Percentiles rank a stretch among this genome's conserved stretches.
These are phyloP conservation scores for Epiblema foenella DNA, from an alignment of 2,888 invertebrate genomes.

Conservation along the genomic window DNA sequence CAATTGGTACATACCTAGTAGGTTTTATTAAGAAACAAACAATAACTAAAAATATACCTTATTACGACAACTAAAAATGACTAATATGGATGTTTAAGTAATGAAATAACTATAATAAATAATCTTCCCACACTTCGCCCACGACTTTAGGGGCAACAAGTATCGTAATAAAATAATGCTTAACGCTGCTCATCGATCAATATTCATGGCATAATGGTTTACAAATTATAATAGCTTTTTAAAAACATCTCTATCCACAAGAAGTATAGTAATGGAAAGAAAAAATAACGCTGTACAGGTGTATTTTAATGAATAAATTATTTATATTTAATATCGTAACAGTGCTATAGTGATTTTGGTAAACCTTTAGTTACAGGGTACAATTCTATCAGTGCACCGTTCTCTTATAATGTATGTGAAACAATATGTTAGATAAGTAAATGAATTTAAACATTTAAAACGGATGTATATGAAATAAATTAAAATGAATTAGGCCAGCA, in stretches of 20 bases:
- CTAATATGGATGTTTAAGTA: conserved; percentile 9
- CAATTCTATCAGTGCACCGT: no score
- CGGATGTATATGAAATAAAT: no score
- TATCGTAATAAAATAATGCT: conserved; percentile 23
- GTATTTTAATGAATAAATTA: not conserved
- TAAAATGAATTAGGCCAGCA: no score
- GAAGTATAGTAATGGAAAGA: not conserved
- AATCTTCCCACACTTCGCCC: conserved; percentile 23
- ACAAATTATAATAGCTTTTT: conserved; percentile 17
- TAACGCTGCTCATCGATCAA: conserved; percentile 13
- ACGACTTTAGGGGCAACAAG: conserved; percentile 3
- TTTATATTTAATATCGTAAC: not conserved
- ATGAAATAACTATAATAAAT: conserved; percentile 27
- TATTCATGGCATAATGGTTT: conserved; percentile 18
- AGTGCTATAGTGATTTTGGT: not conserved
- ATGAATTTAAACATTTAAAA: no score
- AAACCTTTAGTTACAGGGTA: no score
- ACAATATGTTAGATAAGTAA: no score
- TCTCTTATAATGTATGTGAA: no score
- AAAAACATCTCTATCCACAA: not conserved
- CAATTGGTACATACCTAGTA: no score
- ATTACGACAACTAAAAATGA: no score
- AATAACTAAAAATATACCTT: no score
- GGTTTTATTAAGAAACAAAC: no score
- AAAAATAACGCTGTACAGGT: not conserved